Evolutionary conservation across 2,113 vertebrate genomes (phyloP).

Genomic region (human (Homo sapiens)): DNA sequence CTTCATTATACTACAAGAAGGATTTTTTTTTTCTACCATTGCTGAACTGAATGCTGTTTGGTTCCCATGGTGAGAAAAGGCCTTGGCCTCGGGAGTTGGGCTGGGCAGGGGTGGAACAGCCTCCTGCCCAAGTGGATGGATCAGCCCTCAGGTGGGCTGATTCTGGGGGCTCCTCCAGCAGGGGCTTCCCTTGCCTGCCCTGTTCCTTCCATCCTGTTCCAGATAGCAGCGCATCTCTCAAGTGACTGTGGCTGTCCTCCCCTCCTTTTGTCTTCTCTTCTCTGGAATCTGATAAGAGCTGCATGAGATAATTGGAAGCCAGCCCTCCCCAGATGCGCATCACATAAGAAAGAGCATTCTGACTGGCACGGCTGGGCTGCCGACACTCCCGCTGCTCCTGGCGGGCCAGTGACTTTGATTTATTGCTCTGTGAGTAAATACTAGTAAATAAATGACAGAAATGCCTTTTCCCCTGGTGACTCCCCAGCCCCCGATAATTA

Average conservation of each 20-base stretch:
- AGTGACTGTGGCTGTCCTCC: accelerated
- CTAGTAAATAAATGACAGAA: conserved; percentile 28
- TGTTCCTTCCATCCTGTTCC: neutral
- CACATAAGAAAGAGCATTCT: neutral
- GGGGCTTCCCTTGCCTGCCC: neutral
- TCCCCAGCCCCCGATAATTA: neutral
- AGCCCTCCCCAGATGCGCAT: neutral
- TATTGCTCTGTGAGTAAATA: neutral
- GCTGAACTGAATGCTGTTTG: neutral
- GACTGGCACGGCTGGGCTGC: neutral
- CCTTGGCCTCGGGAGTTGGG: neutral
- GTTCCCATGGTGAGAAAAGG: neutral
- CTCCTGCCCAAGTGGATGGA: neutral
- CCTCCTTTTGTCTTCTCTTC: neutral
- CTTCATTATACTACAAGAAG: neutral
- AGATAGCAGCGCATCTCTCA: neutral
- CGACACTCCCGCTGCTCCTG: neutral
- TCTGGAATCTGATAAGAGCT: neutral
- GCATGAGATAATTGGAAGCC: neutral
- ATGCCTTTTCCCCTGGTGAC: neutral
- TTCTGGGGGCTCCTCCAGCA: neutral
- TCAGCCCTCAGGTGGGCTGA: neutral
- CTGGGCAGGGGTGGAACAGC: neutral
- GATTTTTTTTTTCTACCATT: neutral
- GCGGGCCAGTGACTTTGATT: neutral